Conservation (phyloP, 2,888 invertebrate genomes). For the Netelia melanura region DNA sequence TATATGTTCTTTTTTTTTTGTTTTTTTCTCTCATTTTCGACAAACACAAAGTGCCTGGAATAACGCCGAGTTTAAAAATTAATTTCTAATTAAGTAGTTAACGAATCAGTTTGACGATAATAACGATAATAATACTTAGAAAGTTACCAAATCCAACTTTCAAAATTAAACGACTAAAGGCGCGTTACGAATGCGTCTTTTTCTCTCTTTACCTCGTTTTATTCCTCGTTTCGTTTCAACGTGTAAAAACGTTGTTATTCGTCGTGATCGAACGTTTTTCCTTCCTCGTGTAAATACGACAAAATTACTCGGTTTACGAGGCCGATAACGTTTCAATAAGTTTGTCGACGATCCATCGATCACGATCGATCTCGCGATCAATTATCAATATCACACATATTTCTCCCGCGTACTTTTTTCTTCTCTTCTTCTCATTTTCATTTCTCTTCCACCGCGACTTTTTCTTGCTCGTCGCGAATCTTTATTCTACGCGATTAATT, state of each 20-base stretch:
- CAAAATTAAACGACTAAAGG: neutral
- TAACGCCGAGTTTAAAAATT: slow-evolving; percentile 18
- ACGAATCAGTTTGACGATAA: slow-evolving; percentile 26
- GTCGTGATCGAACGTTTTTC: neutral
- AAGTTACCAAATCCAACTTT: slow-evolving; percentile 39
- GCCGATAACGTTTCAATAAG: neutral
- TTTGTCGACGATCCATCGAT: slow-evolving; percentile 7
- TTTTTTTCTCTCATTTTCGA: neutral
- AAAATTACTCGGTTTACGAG: neutral
- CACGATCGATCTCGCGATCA: neutral
- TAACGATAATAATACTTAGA: slow-evolving; percentile 62
- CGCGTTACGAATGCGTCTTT: slow-evolving; percentile 5
- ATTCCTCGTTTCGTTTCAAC: too few species aligned
- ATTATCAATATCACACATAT: slow-evolving; percentile 49
- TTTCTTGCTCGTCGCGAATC: neutral
- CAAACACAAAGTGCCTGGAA: neutral
- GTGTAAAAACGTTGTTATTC: too few species aligned
- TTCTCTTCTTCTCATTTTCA: neutral
- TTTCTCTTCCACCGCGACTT: slow-evolving; percentile 1
- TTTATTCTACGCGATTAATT: slow-evolving; percentile 14
- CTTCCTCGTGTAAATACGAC: neutral
- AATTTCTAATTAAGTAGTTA: slow-evolving; percentile 29
- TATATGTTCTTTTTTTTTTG: too few species aligned
- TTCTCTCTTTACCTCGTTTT: neutral
- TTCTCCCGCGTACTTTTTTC: neutral